Evolutionary conservation across 2,113 vertebrate genomes (phyloP), one percentile per base, ranked within the genome.

Genomic region (Bucco capensis): DNA sequence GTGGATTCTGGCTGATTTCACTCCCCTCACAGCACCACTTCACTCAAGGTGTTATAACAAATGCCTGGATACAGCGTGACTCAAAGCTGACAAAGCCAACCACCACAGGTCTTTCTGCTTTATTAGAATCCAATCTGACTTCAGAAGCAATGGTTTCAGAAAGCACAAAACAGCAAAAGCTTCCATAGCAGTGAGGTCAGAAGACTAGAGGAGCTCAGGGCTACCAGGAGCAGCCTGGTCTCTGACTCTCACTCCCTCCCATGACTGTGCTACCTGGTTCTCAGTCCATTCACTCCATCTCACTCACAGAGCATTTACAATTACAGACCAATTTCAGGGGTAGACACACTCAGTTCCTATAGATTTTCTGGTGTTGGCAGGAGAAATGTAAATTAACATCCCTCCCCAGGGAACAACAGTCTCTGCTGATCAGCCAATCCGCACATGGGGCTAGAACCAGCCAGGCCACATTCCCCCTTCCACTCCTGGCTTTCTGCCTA

Each of bases 81-180:
- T 93, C 91, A 92, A 77, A 73, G 92, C 92, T 88, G 94, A 75
- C 91, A 88, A 31, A 69, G 46, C 61, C 24, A n/a, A 64, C 78
- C 31, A 47, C 69, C 91, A 80, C 56, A 66, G 90, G 88, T 88
- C 75, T 75, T 62, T 1, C 21, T 10, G 47, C 65, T 78, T 53
- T n/a, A 28, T 31, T 51, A 60, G 60, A 60, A 60, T 72, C 56
- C 24, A 1, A 8, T 19, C 50, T 42, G 79, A 33, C 62, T 81
- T 54, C 57, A 50, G 76, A 66, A 53, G 80, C 25, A 27, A 64
- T 0, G 14, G 27, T 14, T 80, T 61, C 38, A 54, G 60, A 46
- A n/a, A 88, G 83, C 5, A 38, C 65, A 49, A 54, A n/a, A 37
- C 4, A n/a, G 47, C 33, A 51, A 75, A 38, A 27, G 76, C 35